Conservation (phyloP, 2,797 vertebrate genomes). For the Poeciliopsis paucimaculata region DNA sequence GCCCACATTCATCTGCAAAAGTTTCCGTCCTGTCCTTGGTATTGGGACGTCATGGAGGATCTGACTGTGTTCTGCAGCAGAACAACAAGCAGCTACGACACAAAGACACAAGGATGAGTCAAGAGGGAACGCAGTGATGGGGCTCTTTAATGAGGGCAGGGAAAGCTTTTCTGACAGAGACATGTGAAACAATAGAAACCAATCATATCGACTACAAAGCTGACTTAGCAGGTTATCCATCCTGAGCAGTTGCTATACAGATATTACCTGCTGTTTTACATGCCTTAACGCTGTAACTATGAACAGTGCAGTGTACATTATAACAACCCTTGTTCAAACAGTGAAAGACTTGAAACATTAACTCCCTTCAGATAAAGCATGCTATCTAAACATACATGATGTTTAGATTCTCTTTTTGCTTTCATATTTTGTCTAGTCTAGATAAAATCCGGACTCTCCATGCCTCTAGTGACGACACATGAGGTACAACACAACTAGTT, state of each 20-base stretch:
- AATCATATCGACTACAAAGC: slow-evolving; percentile 3
- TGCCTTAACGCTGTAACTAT: background rate
- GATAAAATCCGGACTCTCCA: background rate
- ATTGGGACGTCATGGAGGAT: slow-evolving; percentile 25
- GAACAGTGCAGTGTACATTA: background rate
- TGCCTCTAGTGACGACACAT: background rate
- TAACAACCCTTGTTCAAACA: background rate
- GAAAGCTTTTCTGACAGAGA: background rate
- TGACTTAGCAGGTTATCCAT: slow-evolving; percentile 4
- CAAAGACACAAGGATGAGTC: slow-evolving; percentile 21
- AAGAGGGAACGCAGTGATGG: slow-evolving; percentile 7
- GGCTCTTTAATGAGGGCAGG: background rate
- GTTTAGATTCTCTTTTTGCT: background rate
- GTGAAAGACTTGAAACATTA: background rate
- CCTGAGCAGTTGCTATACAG: background rate
- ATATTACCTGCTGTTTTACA: slow-evolving; percentile 1
- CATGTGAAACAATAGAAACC: slow-evolving; percentile 10
- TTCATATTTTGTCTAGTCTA: background rate
- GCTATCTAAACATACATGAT: background rate
- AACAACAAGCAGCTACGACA: slow-evolving; percentile 16
- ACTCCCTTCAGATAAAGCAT: background rate
- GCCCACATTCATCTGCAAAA: slow-evolving; percentile 9
- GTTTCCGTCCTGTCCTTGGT: slow-evolving; percentile 24
- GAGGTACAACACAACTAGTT: background rate
- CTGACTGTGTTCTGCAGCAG: background rate